Evolutionary conservation across 2,888 invertebrate genomes (phyloP), one percentile per base, ranked within the genome.

Genomic region (Hipparchia semele): DNA sequence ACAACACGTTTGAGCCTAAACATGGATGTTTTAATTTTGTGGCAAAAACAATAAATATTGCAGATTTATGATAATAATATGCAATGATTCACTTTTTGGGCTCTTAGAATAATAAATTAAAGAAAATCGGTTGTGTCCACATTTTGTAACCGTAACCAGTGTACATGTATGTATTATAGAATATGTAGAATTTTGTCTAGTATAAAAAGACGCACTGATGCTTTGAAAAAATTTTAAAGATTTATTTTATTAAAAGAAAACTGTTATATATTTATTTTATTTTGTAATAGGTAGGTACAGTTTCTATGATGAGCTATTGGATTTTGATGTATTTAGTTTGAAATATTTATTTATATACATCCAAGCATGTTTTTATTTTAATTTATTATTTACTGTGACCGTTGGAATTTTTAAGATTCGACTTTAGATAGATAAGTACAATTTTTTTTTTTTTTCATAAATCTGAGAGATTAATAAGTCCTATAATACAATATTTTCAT

Each of bases 41-140:
- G 8, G 13, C 13, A 58, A 9, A 13, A 8, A 23, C 12, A 12
- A 53, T n/a, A 56, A 23, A 23, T 58, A 58, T 23, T 58, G 13
- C 23, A 8, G 53, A 12, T 49, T 1, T 13, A n/a, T 5, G 46
- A 13, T 46, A 39, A 39, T 46, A 7, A 7, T 62, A 13, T 13
- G 6, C 46, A 12, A n/a, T 13, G 13, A n/a, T 2, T 46, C 1
- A 39, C 3, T 49, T 65, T 53, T 65, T 65, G 65, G 65, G 23
- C 51, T 53, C 53, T 33, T 67, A 59, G 49, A 71, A 46, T 9
- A 4, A 70, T 73, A 67, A 39, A 46, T 61, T 70, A 67, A 60
- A 67, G 56, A 73, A 74, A 70, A 76, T 68, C 69, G 77, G 77
- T 77, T 77, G 78, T 78, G 76, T 74, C 74, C 75, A 69, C 53